Evolutionary conservation across 2,888 invertebrate genomes (phyloP).

Genomic region (Chalcosyrphus nemorum): DNA sequence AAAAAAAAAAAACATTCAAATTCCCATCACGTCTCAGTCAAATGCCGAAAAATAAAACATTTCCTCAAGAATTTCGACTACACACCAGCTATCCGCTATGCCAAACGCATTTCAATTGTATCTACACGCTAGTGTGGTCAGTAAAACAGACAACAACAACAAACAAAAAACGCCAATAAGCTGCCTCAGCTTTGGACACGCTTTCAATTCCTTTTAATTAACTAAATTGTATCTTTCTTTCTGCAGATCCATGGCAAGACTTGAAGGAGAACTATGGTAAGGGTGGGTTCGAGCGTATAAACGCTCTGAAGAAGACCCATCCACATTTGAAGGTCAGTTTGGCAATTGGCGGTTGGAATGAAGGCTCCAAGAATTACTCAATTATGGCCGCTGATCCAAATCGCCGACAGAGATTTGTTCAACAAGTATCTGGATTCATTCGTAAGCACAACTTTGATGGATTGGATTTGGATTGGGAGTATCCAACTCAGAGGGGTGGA

Average conservation of each 20-base stretch:
- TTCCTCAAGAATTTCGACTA: conserved; percentile 39
- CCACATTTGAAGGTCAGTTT: conserved; percentile 89
- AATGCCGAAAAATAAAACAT: conserved; percentile 52
- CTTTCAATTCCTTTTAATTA: conserved; percentile 38
- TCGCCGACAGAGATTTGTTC: conserved; percentile 86
- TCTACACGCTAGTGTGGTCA: neutral
- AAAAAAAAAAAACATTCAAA: conserved; percentile 1
- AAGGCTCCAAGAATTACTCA: conserved; percentile 86
- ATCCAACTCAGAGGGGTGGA: conserved; percentile 90
- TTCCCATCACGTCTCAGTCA: conserved; percentile 38
- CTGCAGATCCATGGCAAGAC: conserved; percentile 89
- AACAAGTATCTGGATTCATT: conserved; percentile 87
- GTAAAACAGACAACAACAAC: too few species aligned
- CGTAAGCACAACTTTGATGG: conserved; percentile 81
- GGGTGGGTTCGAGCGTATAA: conserved; percentile 87
- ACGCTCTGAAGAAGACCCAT: conserved; percentile 85
- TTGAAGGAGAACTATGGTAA: conserved; percentile 89
- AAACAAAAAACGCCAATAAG: too few species aligned
- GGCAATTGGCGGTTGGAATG: conserved; percentile 96
- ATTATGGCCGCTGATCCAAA: conserved; percentile 86
- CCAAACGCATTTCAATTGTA: conserved; percentile 54
- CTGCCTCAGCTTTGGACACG: neutral
- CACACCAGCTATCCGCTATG: conserved; percentile 15
- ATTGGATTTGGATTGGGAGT: conserved; percentile 89
- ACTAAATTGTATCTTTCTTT: conserved; percentile 3